Percentiles rank a stretch among this genome's conserved stretches.
Evolutionary conservation across 1,140 invertebrate genomes (phyloP).

Genomic region (Drosophila prosaltans): DNA sequence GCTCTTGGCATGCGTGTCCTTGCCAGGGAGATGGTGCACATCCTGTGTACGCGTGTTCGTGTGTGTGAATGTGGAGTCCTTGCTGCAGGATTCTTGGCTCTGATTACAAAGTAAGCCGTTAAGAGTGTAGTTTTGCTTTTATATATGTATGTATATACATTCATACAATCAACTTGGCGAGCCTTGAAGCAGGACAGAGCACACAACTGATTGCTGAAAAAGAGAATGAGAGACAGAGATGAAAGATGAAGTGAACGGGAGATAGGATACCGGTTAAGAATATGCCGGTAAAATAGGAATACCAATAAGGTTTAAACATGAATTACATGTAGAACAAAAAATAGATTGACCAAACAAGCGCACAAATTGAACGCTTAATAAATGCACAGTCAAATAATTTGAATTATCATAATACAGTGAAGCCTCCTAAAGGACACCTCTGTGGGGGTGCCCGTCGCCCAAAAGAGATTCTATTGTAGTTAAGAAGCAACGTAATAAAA

Average conservation of each 20-base stretch:
- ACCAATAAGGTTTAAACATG: slow-evolving; percentile 1
- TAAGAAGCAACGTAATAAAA: too few species aligned
- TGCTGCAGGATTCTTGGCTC: slow-evolving; percentile 49
- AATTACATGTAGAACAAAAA: not conserved
- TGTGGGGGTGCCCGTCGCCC: too few species aligned
- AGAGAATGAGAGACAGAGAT: slow-evolving; percentile 26
- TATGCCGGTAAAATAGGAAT: not conserved
- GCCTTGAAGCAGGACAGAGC: slow-evolving; percentile 23
- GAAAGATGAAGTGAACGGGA: slow-evolving; percentile 11
- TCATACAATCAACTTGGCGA: slow-evolving; percentile 56
- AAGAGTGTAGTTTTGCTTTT: slow-evolving; percentile 57
- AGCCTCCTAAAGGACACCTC: too few species aligned
- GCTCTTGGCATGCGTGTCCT: slow-evolving; percentile 26
- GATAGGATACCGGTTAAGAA: not conserved
- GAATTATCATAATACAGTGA: not conserved
- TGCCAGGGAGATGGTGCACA: slow-evolving; percentile 7
- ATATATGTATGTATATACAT: slow-evolving; percentile 12
- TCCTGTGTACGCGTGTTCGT: slow-evolving; percentile 7
- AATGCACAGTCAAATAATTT: not conserved
- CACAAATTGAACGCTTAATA: slow-evolving; percentile 3
- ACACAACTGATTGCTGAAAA: slow-evolving; percentile 36
- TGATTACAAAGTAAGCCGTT: slow-evolving; percentile 77
- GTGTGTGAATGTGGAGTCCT: slow-evolving; percentile 35
- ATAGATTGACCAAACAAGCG: not conserved
- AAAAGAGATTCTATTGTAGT: too few species aligned